Percentiles rank a stretch among this genome's conserved stretches.
Conservation (phyloP, 1,140 invertebrate species). For the Teleopsis dalmanni region DNA sequence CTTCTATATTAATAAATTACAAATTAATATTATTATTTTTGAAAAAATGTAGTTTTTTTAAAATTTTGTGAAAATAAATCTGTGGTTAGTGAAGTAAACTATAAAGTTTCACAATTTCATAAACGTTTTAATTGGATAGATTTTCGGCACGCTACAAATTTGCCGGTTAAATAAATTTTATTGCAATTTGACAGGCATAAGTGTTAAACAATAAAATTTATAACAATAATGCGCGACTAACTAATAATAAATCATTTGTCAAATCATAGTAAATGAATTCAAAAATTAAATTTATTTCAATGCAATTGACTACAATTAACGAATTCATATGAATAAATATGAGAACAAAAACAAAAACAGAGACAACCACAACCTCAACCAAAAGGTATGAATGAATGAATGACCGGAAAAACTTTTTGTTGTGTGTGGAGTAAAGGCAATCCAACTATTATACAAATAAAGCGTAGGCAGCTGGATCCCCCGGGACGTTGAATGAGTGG, state of each 20-base stretch:
- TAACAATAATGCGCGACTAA: background rate
- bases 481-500: background rate
- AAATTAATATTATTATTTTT: no score
- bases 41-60: no score
- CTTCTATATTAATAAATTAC: no score
- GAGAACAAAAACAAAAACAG: slow-evolving; percentile 10
- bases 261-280: slow-evolving; percentile 1
- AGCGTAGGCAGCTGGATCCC: background rate
- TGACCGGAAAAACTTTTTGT: background rate
- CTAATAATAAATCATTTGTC: slow-evolving; percentile 5
- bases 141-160: no score
- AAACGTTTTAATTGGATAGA: no score
- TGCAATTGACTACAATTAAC: slow-evolving; percentile 5
- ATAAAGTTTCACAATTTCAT: no score
- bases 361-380: no score
- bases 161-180: no score
- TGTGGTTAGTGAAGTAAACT: no score
- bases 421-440: background rate
- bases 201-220: slow-evolving; percentile 6
- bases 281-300: slow-evolving; percentile 8
- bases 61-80: no score
- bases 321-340: background rate
- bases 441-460: background rate
- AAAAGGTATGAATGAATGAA: no score
- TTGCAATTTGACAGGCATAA: no score